A percentile compares a stretch with the other conserved stretches of the same genome.
phyloP scores from a whole-genome alignment of 2,797 vertebrate species.

The Pseudotriccus pelzelni region DNA sequence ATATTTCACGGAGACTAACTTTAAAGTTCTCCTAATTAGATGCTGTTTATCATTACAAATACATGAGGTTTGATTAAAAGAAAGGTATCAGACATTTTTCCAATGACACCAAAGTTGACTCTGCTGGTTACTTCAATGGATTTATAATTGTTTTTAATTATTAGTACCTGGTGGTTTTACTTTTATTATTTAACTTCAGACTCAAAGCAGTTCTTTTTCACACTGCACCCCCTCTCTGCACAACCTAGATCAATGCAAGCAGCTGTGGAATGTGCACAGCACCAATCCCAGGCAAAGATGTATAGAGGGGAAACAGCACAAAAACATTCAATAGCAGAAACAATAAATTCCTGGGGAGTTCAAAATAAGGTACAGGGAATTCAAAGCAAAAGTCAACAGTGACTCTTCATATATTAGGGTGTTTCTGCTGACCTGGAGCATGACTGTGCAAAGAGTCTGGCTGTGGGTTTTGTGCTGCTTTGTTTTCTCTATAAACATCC shows the following conservation, averaged over 20 bases:
- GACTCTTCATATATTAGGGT: background rate
- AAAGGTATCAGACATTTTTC: background rate
- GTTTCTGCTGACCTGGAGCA: background rate
- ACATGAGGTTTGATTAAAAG: background rate
- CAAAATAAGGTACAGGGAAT: background rate
- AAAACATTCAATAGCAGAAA: background rate
- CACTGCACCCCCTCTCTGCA: background rate
- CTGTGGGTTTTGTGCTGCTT: background rate
- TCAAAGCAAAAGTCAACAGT: background rate
- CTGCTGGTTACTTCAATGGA: background rate
- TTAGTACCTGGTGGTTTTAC: background rate
- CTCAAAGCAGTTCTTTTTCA: background rate
- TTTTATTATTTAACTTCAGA: background rate
- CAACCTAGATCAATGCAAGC: background rate
- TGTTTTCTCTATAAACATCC: background rate
- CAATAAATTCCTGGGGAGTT: background rate
- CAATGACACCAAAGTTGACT: background rate
- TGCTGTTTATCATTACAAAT: background rate
- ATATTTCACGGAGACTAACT: background rate
- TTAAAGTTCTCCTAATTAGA: background rate
- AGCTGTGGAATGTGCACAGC: background rate
- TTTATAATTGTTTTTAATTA: background rate
- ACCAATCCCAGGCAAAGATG: background rate
- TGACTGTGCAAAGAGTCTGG: background rate
- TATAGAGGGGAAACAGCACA: background rate